Evolutionary conservation across 2,113 vertebrate genomes (phyloP).

Genomic region (Takifugu flavidus): DNA sequence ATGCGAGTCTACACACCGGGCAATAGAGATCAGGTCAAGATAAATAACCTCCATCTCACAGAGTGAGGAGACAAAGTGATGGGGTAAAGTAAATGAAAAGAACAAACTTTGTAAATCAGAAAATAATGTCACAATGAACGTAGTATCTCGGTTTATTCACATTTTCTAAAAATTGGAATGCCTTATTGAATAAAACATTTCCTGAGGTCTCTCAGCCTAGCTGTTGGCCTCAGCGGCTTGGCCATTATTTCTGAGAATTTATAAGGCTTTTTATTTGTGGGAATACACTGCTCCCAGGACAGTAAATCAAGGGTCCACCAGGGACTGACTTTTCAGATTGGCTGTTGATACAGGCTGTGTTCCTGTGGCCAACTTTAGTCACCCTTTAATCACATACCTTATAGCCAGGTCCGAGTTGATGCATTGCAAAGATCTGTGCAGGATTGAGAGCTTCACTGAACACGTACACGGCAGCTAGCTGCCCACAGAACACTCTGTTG

Average conservation of each 20-base stretch:
- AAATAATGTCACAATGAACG: constrained; percentile 11
- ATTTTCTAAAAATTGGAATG: constrained; percentile 21
- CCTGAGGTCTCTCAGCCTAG: constrained; percentile 15
- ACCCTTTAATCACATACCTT: constrained; percentile 79
- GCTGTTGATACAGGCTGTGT: constrained; percentile 41
- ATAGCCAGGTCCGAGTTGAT: constrained; percentile 94
- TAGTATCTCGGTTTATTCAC: constrained; percentile 28
- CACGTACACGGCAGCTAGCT: constrained; percentile 93
- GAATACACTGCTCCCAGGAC: constrained; percentile 29
- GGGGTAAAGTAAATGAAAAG: not conserved
- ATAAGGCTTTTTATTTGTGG: constrained; percentile 49
- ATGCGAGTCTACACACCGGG: not conserved
- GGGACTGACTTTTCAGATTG: constrained; percentile 52
- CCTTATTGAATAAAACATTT: too few species aligned
- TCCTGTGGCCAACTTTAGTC: constrained; percentile 51
- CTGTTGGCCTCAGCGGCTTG: constrained; percentile 20
- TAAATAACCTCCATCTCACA: not conserved
- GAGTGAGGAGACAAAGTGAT: not conserved
- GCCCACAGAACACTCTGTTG: constrained; percentile 95
- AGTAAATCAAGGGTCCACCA: constrained; percentile 19
- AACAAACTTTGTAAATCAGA: too few species aligned
- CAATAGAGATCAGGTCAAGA: too few species aligned
- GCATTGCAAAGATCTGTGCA: constrained; percentile 97
- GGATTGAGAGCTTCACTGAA: constrained; percentile 97
- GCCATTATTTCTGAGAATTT: constrained; percentile 51